Evolutionary conservation across 2,797 vertebrate genomes (phyloP).

Genomic region (Smutsia gigantea): DNA sequence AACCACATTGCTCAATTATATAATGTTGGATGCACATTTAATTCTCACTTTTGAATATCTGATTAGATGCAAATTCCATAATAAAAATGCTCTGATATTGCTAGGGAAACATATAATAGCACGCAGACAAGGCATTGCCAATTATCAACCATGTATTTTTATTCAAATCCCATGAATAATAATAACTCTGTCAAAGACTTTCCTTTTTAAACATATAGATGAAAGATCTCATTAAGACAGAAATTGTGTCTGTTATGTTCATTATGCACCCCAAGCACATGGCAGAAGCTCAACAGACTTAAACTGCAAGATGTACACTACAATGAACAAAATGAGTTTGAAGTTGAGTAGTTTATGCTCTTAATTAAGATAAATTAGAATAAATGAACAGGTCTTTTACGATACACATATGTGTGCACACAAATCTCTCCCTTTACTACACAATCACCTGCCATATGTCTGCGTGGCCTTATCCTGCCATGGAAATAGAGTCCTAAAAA

Average conservation of each 20-base stretch:
- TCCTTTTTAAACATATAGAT: not conserved
- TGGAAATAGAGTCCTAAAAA: not conserved
- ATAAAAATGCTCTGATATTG: not conserved
- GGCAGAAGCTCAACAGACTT: not conserved
- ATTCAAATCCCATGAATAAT: not conserved
- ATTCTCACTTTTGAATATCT: not conserved
- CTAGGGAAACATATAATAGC: not conserved
- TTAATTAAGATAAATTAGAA: not conserved
- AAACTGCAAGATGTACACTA: not conserved
- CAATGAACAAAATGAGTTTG: not conserved
- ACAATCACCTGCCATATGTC: not conserved
- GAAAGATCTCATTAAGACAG: not conserved
- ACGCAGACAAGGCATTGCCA: not conserved
- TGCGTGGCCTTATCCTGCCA: not conserved
- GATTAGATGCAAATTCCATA: not conserved
- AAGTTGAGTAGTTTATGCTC: not conserved
- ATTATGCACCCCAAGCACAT: not conserved
- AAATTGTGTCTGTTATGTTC: not conserved
- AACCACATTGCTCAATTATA: not conserved
- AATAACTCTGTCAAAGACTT: conserved; percentile 8
- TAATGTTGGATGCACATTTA: not conserved
- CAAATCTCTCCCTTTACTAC: not conserved
- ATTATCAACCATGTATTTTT: not conserved
- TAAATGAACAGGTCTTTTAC: not conserved
- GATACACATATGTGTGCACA: not conserved